Conservation (phyloP, 2,888 invertebrate genomes). For the Ypsolopha sequella region DNA sequence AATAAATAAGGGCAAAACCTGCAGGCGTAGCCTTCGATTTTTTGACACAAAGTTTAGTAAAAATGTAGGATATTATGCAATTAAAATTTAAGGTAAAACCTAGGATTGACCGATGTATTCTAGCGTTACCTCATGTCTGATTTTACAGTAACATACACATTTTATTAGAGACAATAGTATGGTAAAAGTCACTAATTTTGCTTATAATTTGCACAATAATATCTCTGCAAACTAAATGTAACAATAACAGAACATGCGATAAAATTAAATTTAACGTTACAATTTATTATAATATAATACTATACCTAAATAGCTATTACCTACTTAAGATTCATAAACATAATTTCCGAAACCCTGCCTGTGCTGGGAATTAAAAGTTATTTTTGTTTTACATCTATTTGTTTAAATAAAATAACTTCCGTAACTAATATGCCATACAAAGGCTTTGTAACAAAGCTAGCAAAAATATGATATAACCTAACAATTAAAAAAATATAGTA, state of each 20-base stretch:
- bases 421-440: not conserved
- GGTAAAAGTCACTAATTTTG: not conserved
- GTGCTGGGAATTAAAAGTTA: not conserved
- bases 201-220: not conserved
- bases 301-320: not conserved
- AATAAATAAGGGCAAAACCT: no score
- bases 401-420: not conserved
- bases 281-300: not conserved
- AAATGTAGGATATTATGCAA: no score
- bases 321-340: not conserved
- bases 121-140: no score
- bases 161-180: not conserved
- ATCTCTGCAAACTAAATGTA: not conserved
- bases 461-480: not conserved
- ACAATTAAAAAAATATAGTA: not conserved
- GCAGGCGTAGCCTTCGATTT: no score
- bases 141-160: no score
- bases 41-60: no score
- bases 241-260: not conserved
- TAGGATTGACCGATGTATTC: no score
- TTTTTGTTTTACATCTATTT: not conserved
- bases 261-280: not conserved
- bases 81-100: no score
- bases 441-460: not conserved
- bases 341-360: no score